Base-by-base conservation (phyloP, 1,140 invertebrate species). In the Leptinotarsa undecemlineata region DNA sequence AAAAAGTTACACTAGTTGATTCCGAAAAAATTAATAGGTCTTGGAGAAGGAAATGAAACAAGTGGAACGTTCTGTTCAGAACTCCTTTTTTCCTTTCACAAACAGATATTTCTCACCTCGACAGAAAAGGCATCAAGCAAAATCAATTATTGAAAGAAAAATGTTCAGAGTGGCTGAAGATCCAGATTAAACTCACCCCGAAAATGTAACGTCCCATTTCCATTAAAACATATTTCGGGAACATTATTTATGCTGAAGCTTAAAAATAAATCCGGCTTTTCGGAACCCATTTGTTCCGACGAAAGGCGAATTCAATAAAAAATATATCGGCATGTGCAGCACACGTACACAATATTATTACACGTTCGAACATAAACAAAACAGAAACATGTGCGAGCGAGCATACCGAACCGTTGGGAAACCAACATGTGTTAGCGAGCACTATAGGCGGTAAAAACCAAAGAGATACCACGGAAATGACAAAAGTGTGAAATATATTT, bases 271-370 rank as follows among this genome's bases (percentile, higher is more conserved):
- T 57, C 51, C 51, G n/a, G 51, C 51, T 57, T 57, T 57, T 57
- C 17, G 51, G 51, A 57, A 57, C 51, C 51, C 51, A 57, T 57
- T 57, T 57, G 51, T 57, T 57, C 51, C n/a, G 51, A 17, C 51
- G 51, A 57, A 19, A 15, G 51, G 51, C 13, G n/a, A 57, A 57
- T 57, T 57, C 51, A 57, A 57, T 57, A 57, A 57, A 57, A 57
- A 57, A 57, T 57, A 57, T 57, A 15, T 57, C 15, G 68, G 68
- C 68, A 69, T 69, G 68, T 69, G 68, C 23, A 42, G 33, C 33
- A 48, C 68, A 69, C 68, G 68, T n/a, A 48, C 33, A 69, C n/a
- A 51, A 69, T 69, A 48, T 69, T 69, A 69, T 69, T 69, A 69
- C 48, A 51, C n/a, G 68, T 69, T 47, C 33, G 48, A 69, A 69